Conservation (phyloP, 2,888 invertebrate genomes). For the Eupithecia dodoneata region DNA sequence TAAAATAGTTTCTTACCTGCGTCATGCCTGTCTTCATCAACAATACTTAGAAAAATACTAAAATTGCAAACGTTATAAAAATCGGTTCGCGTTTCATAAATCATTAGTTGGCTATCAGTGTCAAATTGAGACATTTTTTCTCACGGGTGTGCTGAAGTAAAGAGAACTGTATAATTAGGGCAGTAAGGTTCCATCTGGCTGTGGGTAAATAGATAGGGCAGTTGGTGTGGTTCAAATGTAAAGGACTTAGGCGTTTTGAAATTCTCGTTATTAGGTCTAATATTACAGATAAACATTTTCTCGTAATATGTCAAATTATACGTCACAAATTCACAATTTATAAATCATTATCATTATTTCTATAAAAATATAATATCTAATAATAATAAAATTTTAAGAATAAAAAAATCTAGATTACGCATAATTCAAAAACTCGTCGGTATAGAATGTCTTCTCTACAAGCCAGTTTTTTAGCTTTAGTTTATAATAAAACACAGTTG, state of each 20-base stretch:
- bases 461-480: too few species aligned
- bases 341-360: too few species aligned
- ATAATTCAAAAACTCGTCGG: too few species aligned
- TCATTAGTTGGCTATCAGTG: constrained; percentile 54
- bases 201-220: constrained; percentile 13
- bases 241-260: constrained; percentile 21
- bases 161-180: constrained; percentile 38
- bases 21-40: neutral
- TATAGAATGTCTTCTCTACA: too few species aligned
- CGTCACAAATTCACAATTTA: too few species aligned
- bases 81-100: constrained; percentile 54
- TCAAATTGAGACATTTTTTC: constrained; percentile 60
- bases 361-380: too few species aligned
- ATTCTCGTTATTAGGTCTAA: neutral
- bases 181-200: constrained; percentile 32
- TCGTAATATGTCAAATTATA: too few species aligned
- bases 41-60: constrained; percentile 40
- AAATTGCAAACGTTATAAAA: constrained; percentile 48
- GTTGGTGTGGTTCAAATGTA: constrained; percentile 17
- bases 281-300: too few species aligned
- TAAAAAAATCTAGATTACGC: too few species aligned
- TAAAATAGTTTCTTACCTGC: neutral
- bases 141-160: constrained; percentile 53
- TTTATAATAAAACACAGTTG: too few species aligned
- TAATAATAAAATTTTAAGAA: too few species aligned